Conservation (phyloP, 2,113 vertebrate species). For the Passer montanus region DNA sequence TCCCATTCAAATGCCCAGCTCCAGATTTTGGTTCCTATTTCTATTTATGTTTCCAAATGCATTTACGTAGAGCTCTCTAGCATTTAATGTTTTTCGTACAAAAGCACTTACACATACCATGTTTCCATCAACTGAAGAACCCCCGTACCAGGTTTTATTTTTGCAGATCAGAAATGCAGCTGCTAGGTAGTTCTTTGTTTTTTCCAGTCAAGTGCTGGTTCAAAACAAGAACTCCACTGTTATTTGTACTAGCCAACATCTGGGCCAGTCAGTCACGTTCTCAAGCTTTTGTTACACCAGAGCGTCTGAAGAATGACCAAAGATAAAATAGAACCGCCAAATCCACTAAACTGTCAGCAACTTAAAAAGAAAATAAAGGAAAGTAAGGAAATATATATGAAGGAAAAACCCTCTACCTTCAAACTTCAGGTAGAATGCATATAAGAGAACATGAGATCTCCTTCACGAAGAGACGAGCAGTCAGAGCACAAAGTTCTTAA, state of each 20-base stretch:
- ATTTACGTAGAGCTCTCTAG: neutral
- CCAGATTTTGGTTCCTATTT: neutral
- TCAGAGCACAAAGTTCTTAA: neutral
- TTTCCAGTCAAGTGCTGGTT: neutral
- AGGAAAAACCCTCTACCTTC: neutral
- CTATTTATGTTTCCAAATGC: neutral
- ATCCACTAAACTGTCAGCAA: neutral
- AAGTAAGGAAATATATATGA: neutral
- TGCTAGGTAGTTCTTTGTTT: neutral
- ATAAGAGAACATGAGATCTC: neutral
- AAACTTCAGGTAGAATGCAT: neutral
- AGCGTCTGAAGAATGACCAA: neutral
- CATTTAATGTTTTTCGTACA: neutral
- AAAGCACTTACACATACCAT: neutral
- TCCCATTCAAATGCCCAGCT: neutral
- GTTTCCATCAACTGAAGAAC: neutral
- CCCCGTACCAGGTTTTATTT: neutral
- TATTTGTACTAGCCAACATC: neutral
- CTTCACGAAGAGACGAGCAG: neutral
- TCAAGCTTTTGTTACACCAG: neutral
- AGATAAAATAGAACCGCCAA: neutral
- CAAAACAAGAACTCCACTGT: neutral
- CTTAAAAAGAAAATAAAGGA: neutral
- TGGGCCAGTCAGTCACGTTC: fast-evolving
- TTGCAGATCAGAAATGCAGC: neutral